phyloP scores from a whole-genome alignment of 23 tunicate genomes.

The Phallusia fumigata region DNA sequence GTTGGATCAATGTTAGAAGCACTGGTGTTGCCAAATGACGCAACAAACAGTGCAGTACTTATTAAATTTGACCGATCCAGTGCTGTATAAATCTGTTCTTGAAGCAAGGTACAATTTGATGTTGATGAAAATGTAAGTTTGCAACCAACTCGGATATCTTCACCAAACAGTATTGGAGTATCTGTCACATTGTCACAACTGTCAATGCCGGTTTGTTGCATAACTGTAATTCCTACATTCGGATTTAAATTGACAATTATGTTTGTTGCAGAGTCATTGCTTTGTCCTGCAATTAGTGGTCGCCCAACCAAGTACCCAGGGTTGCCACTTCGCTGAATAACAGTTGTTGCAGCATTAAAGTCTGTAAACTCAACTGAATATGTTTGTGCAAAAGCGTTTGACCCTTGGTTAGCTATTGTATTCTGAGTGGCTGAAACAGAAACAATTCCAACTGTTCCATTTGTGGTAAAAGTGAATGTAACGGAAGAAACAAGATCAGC shows the following conservation, averaged over 20 bases:
- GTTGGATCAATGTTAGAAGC: neutral
- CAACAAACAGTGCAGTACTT: slow-evolving; percentile 9
- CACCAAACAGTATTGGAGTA: slow-evolving; percentile 15
- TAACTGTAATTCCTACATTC: slow-evolving; percentile 22
- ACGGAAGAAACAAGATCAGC: slow-evolving; percentile 28
- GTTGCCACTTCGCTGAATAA: slow-evolving; percentile 50
- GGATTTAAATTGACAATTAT: neutral
- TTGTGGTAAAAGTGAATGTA: slow-evolving; percentile 4
- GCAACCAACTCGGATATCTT: slow-evolving; percentile 16
- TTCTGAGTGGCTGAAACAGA: neutral
- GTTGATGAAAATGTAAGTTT: neutral
- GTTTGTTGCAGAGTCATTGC: neutral
- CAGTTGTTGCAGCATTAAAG: neutral
- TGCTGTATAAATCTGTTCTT: neutral
- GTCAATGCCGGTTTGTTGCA: neutral
- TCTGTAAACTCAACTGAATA: slow-evolving; percentile 10
- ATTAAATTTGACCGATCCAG: neutral
- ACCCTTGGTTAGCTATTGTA: slow-evolving; percentile 17
- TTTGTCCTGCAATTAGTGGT: slow-evolving; percentile 41
- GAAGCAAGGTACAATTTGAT: neutral
- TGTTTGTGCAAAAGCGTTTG: slow-evolving; percentile 19
- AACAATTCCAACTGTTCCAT: slow-evolving; percentile 38
- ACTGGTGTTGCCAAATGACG: slow-evolving; percentile 55
- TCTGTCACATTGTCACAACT: neutral
- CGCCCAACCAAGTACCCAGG: slow-evolving; percentile 74